Base-by-base conservation (phyloP, 2,888 invertebrate genomes). In the Apamea crenata region DNA sequence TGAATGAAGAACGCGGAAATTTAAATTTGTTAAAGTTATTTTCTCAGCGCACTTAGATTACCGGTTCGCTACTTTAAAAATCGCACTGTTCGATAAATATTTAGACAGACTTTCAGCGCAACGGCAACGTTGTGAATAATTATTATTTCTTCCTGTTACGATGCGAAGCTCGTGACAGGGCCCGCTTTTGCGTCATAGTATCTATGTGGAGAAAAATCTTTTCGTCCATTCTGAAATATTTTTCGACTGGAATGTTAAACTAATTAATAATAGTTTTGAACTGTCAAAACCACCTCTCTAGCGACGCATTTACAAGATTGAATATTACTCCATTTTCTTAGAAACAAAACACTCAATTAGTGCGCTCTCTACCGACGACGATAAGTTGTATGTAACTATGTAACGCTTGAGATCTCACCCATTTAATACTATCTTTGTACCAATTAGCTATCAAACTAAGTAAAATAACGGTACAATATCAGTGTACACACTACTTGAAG, bases 141-240 rank as follows among this genome's bases (percentile, higher is more conserved):
- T 53, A 74, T 76, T 78, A 83, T 83, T 78, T 88, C 69, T 83
- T 86, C 80, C 80, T 86, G 88, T 88, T 71, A 78, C 80, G 84
- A 86, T 72, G 56, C 50, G 53, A 56, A 80, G 47, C 81, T 80
- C 87, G 78, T 83, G 85, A 83, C 80, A 85, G 75, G 61, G 65
- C 70, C 66, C 78, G 89, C 88, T 90, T 80, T 80, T 88, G 74
- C 89, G 88, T 87, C 89, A 88, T 80, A 71, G 66, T 67, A n/a
- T n/a, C n/a, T n/a, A 40, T 40, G 47, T 40, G 56, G 61, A 70
- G 40, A 86, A 83, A 86, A 86, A 87, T 86, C 69, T 77, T 74
- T 63, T 50, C 59, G 72, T 63, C 65, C n/a, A 83, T 86, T 72
- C 66, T 65, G 25, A 72, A 82, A 68, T 61, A 75, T 69, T 75